Evolutionary conservation across 2,113 vertebrate species (phyloP).

Genomic region (Cephalopholis sonnerati): DNA sequence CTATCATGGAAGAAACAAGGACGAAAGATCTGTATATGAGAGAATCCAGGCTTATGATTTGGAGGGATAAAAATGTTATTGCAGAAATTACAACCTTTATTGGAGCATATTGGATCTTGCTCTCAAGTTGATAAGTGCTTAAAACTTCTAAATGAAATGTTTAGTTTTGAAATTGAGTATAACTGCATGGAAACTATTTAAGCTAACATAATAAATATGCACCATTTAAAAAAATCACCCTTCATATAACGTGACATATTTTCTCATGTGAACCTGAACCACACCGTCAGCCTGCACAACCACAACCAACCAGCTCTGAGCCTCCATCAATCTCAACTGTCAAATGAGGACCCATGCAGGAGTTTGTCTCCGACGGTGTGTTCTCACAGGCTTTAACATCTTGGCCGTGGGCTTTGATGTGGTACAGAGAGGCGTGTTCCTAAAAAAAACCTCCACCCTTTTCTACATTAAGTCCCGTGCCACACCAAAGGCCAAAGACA

Average conservation of each 20-base stretch:
- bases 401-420: not conserved
- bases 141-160: not conserved
- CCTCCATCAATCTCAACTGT: not conserved
- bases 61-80: not conserved
- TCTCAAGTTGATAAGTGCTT: not conserved
- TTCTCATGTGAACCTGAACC: conserved; percentile 28
- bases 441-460: not conserved
- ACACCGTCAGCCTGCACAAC: not conserved
- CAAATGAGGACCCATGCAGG: not conserved
- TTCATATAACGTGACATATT: not conserved
- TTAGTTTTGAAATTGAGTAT: not conserved
- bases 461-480: not conserved
- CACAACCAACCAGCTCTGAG: not conserved
- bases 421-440: conserved; percentile 12
- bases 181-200: not conserved
- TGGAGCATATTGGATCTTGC: not conserved
- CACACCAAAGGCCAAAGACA: conserved; percentile 40
- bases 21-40: not conserved
- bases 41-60: not conserved
- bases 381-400: conserved; percentile 18
- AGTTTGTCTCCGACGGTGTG: not conserved
- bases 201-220: not conserved
- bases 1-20: not conserved
- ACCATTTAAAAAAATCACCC: not conserved
- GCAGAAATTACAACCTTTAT: not conserved